These are phyloP conservation scores for Caenorhabditis sp. DNA, from an alignment of 2,888 invertebrate genomes.

Conservation along the genomic window DNA sequence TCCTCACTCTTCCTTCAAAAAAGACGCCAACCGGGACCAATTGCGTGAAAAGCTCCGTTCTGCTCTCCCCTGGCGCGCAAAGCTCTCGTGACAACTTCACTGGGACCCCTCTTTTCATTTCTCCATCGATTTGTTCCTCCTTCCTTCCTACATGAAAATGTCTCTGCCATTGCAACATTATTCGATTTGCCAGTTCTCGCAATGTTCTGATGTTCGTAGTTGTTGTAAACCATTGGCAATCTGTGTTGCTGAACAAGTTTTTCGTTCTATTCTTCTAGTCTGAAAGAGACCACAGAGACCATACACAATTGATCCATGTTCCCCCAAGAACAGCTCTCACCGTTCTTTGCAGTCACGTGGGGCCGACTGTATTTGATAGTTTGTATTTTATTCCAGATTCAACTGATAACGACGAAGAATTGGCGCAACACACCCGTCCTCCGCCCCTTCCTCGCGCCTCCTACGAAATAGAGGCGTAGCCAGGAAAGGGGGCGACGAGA, in stretches of 20 bases:
- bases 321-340: conserved; percentile 3
- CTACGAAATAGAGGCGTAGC: conserved; percentile 57
- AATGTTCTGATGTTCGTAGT: conserved; percentile 12
- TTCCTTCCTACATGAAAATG: background rate
- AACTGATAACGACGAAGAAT: conserved; percentile 23
- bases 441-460: conserved; percentile 40
- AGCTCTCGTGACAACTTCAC: conserved; percentile 40
- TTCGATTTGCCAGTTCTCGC: conserved; percentile 5
- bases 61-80: conserved; percentile 19
- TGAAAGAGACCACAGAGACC: conserved; percentile 20
- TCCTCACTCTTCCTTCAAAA: background rate
- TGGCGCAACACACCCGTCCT: conserved; percentile 26
- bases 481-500: conserved; percentile 4
- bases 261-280: background rate
- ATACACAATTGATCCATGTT: conserved; percentile 9
- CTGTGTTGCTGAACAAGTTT: conserved; percentile 17
- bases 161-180: conserved; percentile 9
- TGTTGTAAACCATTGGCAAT: conserved; percentile 33
- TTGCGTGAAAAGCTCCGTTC: conserved; percentile 30
- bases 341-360: conserved; percentile 61
- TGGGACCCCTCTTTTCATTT: conserved; percentile 35
- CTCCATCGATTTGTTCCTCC: conserved; percentile 37
- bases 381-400: conserved; percentile 43
- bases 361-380: conserved; percentile 14
- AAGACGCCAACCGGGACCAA: conserved; percentile 26